A percentile compares a stretch with the other conserved stretches of the same genome.
Evolutionary conservation across 2,113 vertebrate genomes (phyloP).

Genomic region (Aegotheles bennettii): DNA sequence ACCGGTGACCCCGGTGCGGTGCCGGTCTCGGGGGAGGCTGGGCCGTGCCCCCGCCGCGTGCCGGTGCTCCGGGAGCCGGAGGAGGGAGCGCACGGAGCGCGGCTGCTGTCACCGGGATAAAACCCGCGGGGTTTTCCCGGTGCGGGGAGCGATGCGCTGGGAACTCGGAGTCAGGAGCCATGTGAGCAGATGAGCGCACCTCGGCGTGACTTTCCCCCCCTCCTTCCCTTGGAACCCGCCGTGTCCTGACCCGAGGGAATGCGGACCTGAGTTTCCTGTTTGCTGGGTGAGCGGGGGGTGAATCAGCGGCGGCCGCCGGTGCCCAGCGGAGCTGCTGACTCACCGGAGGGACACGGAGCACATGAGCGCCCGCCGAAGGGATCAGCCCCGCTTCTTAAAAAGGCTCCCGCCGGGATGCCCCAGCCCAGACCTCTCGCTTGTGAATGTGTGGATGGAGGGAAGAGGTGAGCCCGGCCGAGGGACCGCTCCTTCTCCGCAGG

Average conservation of each 20-base stretch:
- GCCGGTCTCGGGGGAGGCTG: not conserved
- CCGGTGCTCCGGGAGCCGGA: not conserved
- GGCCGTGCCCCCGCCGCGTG: not conserved
- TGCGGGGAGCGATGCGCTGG: not conserved
- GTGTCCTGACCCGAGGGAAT: conserved; percentile 41
- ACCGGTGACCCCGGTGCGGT: not conserved
- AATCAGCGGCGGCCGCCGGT: conserved; percentile 51
- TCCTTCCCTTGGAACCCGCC: not conserved
- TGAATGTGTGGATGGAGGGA: conserved; percentile 37
- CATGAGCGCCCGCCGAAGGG: not conserved
- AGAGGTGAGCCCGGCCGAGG: conserved; percentile 1
- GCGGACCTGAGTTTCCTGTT: conserved; percentile 63
- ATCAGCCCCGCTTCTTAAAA: conserved; percentile 4
- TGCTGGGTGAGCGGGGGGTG: conserved; percentile 49
- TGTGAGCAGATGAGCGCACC: conserved; percentile 46
- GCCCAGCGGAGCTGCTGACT: conserved; percentile 63
- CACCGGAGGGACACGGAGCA: conserved; percentile 18
- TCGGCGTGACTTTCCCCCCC: not conserved
- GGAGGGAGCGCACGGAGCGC: not conserved
- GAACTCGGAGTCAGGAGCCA: conserved; percentile 42
- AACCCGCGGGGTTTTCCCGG: not conserved
- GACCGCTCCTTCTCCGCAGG: accelerated
- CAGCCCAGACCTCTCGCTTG: not conserved
- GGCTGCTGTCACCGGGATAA: not conserved
- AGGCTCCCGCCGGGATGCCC: not conserved